Base-by-base conservation (phyloP, 2,888 invertebrate genomes). In the Chrysolina oricalcia region DNA sequence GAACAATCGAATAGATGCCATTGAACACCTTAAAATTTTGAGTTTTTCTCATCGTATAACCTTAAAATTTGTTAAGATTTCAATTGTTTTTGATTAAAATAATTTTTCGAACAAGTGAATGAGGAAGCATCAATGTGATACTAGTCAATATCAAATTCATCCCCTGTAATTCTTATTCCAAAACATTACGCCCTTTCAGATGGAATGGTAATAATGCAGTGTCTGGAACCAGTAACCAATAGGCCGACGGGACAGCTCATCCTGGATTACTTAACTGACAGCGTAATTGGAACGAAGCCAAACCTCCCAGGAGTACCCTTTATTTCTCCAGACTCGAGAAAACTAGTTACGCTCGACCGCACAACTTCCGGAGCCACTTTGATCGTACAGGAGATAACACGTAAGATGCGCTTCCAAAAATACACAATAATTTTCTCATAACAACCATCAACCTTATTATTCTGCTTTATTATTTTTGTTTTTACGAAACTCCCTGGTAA, bases 181-280 rank as follows among this genome's bases (percentile, higher is more conserved):
- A 21, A 3, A 21, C 1, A 19, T 63, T 48, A 73, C 74, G 35
- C 65, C 66, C 23, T 73, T 80, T 65, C 72, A 94, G 94, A 94
- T 87, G 94, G 95, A 23, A 91, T 93, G 82, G 92, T 94, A 8
- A 90, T 94, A 73, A 90, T 94, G 84, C 92, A 94, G 86, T 95
- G 95, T 85, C 90, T 91, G 77, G 93, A 93, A 85, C 93, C 93
- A 53, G 90, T 92, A 43, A 93, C 92, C 8, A 90, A 90, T 27
- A 89, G 91, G 66, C 90, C 92, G 2, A 92, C 92, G 0, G 93
- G 93, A 0, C 93, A 94, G 87, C 87, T 94, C 48, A 89, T 94
- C 17, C 86, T 94, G 81, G 94, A 95, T 88, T 93, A 94, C 85
- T 88, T 94, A 77, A 94, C 94, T 1, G 94, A 94, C 86, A 91